Evolutionary conservation across 2,113 vertebrate genomes (phyloP).

Genomic region (Pedionomus torquatus): DNA sequence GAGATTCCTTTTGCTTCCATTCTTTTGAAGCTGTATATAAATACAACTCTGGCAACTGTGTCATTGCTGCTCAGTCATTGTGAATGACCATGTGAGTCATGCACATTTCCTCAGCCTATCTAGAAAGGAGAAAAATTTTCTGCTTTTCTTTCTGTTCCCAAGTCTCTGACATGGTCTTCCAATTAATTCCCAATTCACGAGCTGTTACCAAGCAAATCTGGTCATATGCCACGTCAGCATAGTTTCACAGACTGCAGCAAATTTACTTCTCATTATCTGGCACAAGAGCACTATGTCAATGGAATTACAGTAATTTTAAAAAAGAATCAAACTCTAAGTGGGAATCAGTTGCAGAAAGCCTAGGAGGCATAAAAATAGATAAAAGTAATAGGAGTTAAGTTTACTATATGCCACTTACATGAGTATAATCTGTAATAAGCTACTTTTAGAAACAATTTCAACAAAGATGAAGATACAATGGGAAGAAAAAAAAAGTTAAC

Average conservation of each 20-base stretch:
- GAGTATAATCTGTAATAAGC: not conserved
- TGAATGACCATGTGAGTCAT: not conserved
- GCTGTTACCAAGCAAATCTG: not conserved
- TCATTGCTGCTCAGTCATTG: not conserved
- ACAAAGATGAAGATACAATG: not conserved
- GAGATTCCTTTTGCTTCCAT: not conserved
- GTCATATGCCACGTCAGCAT: not conserved
- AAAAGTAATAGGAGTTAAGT: not conserved
- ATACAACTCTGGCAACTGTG: not conserved
- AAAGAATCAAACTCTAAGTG: not conserved
- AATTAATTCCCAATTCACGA: not conserved
- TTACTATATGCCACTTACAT: not conserved
- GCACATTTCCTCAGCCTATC: not conserved
- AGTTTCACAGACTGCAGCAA: not conserved
- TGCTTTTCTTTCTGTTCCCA: slow-evolving; percentile 14
- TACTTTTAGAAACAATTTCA: not conserved
- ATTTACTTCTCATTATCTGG: not conserved
- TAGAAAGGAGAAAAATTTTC: slow-evolving; percentile 37
- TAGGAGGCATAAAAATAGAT: not conserved
- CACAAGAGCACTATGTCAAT: not conserved
- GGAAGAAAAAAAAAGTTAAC: not conserved
- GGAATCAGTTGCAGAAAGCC: not conserved
- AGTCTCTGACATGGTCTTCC: not conserved
- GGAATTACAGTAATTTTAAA: not conserved
- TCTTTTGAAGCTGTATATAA: slow-evolving; percentile 11